Evolutionary conservation across 2,113 vertebrate species (phyloP), one percentile per base, ranked within the genome.

Genomic region (Rhombomys opimus): DNA sequence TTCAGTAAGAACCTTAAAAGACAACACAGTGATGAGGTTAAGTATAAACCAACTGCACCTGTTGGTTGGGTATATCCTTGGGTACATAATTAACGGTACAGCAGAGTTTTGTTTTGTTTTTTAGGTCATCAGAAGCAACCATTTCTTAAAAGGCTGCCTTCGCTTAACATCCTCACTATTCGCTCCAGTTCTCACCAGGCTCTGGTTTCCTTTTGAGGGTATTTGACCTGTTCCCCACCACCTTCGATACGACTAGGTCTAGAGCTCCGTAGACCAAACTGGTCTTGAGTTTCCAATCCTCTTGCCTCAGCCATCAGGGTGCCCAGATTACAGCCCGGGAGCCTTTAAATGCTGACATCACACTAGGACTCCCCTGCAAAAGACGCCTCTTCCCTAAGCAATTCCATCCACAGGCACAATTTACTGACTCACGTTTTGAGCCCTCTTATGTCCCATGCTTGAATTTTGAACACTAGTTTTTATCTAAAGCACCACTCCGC

Each of bases 141-240:
- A 46, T 25, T 96, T 30, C 61, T 89, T 73, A 41, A 88, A 95
- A 89, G 57, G 87, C 70, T 72, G 72, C 85, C 63, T 50, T 70
- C 30, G 15, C 63, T 46, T 22, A 75, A 65, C 75, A 90, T 91
- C 54, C 90, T 35, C 14, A 35, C n/a, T 38, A 32, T 14, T 73
- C 54, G 92, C 61, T 90, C 8, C 52, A 87, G 38, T 14, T 30
- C 11, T n/a, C 59, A 12, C 32, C 2, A 41, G 0, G 4, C 46
- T 76, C 38, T 30, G 25, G 8, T 61, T 94, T 92, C 80, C 57
- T 80, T 82, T 18, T 50, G 2, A 54, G 77, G 86, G 68, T 35
- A 52, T 87, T n/a, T 11, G 54, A 30, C 23, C 70, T 46, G 18
- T 18, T 17, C 84, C 17, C 27, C 18, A 20, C 20, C 20, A 46